A percentile compares a stretch with the other conserved stretches of the same genome.
These are phyloP conservation scores for Petaurus breviceps DNA, from an alignment of 2,113 vertebrate species.

Conservation along the genomic window DNA sequence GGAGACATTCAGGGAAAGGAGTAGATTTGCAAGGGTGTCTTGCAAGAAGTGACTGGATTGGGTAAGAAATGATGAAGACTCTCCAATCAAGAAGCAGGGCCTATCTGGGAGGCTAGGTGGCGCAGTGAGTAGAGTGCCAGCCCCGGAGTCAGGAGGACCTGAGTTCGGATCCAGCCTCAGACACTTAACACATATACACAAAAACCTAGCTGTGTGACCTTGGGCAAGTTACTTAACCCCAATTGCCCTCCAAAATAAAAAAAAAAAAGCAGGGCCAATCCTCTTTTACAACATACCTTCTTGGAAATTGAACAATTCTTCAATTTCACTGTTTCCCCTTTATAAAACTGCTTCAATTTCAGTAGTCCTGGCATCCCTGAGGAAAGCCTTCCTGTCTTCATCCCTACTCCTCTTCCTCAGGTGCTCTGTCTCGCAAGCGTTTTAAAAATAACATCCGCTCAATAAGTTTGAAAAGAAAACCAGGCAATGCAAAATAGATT, in stretches of 20 bases:
- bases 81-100: background rate
- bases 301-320: background rate
- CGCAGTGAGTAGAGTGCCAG: too few species aligned
- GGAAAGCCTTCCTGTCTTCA: background rate
- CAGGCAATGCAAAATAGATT: background rate
- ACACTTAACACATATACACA: too few species aligned
- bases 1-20: background rate
- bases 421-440: background rate
- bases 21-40: background rate
- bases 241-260: too few species aligned
- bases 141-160: too few species aligned
- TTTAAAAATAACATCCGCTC: background rate
- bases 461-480: background rate
- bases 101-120: too few species aligned
- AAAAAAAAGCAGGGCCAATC: background rate
- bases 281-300: background rate
- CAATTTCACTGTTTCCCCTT: background rate
- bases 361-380: background rate
- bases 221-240: too few species aligned
- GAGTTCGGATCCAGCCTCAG: too few species aligned
- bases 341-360: background rate
- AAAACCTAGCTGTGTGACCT: too few species aligned
- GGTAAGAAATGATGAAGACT: background rate
- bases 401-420: background rate
- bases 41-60: background rate